phyloP scores from a whole-genome alignment of 2,888 invertebrate genomes.

The Amaurobius ferox region DNA sequence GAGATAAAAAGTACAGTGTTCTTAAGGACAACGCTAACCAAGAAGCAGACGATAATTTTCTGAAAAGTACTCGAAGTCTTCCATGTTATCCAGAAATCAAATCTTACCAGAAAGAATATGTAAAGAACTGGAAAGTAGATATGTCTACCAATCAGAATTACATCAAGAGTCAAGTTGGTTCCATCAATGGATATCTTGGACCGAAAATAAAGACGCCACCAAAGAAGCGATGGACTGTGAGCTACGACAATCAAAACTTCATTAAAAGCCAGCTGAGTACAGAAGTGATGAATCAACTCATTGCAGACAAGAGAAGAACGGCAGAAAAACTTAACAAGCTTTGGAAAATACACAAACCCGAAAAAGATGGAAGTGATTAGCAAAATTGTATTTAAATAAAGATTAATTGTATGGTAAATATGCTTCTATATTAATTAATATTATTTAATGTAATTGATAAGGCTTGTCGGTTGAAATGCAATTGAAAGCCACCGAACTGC shows the following conservation, averaged over 20 bases:
- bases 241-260: conserved; percentile 50
- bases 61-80: not conserved
- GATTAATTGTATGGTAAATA: too few species aligned
- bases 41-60: too few species aligned
- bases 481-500: too few species aligned
- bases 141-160: too few species aligned
- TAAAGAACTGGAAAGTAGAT: too few species aligned
- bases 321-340: not conserved
- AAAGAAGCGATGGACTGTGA: conserved; percentile 44
- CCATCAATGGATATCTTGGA: too few species aligned
- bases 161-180: too few species aligned
- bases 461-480: too few species aligned
- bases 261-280: conserved; percentile 42
- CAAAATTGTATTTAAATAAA: not conserved
- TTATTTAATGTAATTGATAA: too few species aligned
- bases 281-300: conserved; percentile 11
- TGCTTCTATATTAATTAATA: too few species aligned
- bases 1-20: not conserved
- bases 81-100: not conserved
- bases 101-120: not conserved
- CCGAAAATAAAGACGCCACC: not conserved
- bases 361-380: not conserved
- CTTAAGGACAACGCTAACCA: too few species aligned
- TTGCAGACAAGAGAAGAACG: conserved; percentile 31
- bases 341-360: not conserved